A percentile compares a stretch with the other conserved stretches of the same genome.
These are phyloP conservation scores for Haliclona indistincta DNA, from an alignment of 37 sponge, comb jelly and placozoan genomes.

Conservation along the genomic window DNA sequence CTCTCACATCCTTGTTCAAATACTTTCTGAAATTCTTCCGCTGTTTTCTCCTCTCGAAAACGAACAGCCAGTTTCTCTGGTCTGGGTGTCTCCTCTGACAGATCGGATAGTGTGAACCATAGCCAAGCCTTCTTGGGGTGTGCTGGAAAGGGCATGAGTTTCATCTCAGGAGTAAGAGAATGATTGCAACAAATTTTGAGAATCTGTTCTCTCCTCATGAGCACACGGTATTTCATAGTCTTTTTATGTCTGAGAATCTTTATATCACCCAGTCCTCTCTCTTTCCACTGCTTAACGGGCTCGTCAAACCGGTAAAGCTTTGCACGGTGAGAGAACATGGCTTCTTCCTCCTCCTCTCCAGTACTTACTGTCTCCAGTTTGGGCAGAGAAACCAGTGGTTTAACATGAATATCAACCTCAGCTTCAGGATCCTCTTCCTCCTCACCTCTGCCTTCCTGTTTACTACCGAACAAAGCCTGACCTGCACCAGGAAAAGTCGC, in stretches of 20 bases:
- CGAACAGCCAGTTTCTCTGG: slow-evolving; percentile 77
- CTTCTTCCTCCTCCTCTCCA: slow-evolving; percentile 81
- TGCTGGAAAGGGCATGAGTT: slow-evolving; percentile 39
- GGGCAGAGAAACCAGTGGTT: slow-evolving; percentile 75
- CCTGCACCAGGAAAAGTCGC: slow-evolving; percentile 65
- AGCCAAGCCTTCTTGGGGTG: slow-evolving; percentile 67
- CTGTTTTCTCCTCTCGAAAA: slow-evolving; percentile 73
- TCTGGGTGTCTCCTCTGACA: slow-evolving; percentile 67
- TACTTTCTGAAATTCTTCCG: slow-evolving; percentile 38
- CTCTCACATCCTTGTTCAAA: background rate
- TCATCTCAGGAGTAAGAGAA: slow-evolving; percentile 72
- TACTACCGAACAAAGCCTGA: slow-evolving; percentile 37
- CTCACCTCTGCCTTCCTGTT: background rate
- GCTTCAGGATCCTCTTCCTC: slow-evolving; percentile 20
- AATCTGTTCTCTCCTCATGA: slow-evolving; percentile 92
- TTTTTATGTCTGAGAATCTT: slow-evolving; percentile 55
- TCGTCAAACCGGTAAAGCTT: slow-evolving; percentile 65
- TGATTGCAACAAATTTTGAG: slow-evolving; percentile 93
- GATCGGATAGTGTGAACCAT: slow-evolving; percentile 85
- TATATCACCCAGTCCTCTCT: slow-evolving; percentile 73
- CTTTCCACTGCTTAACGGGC: slow-evolving; percentile 49
- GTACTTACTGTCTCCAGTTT: slow-evolving; percentile 48
- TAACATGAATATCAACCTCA: slow-evolving; percentile 67
- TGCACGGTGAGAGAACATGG: slow-evolving; percentile 50
- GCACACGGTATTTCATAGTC: slow-evolving; percentile 52